A percentile compares a stretch with the other conserved stretches of the same genome.
These are phyloP conservation scores for Phoenoteleia sp. DNA, from an alignment of 2,888 invertebrate genomes.

Conservation along the genomic window DNA sequence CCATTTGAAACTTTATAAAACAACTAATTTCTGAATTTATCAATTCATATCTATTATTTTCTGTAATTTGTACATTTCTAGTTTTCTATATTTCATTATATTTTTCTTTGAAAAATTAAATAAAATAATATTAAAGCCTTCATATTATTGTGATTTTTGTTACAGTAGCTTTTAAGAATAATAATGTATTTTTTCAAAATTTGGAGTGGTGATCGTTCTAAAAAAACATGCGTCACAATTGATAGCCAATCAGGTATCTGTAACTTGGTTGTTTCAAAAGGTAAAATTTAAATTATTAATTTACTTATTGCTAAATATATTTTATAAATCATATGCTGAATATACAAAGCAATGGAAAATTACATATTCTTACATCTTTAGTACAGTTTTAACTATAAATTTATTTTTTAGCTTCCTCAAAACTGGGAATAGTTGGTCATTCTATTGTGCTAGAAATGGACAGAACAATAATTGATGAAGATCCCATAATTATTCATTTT, in stretches of 20 bases:
- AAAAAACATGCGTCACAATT: conserved; percentile 19
- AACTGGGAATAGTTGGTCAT: neutral
- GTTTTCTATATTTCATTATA: too few relatives aligned
- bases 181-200: conserved; percentile 23
- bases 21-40: too few relatives aligned
- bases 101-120: neutral
- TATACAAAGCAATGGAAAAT: neutral
- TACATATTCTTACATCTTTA: neutral
- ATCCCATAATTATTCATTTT: neutral
- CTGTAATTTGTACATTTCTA: too few relatives aligned
- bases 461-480: neutral
- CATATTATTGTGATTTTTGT: neutral
- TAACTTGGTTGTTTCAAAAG: neutral
- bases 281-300: too few relatives aligned
- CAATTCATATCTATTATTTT: too few relatives aligned
- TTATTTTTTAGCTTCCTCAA: neutral
- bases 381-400: too few relatives aligned
- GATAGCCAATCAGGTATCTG: conserved; percentile 6
- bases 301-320: too few relatives aligned
- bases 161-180: conserved; percentile 7
- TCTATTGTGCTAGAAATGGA: conserved; percentile 8
- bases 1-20: neutral
- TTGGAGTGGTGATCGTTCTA: conserved; percentile 13
- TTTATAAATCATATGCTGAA: too few relatives aligned
- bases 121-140: neutral